Conservation (phyloP, 2,113 vertebrate genomes). For the Piprites chloris region DNA sequence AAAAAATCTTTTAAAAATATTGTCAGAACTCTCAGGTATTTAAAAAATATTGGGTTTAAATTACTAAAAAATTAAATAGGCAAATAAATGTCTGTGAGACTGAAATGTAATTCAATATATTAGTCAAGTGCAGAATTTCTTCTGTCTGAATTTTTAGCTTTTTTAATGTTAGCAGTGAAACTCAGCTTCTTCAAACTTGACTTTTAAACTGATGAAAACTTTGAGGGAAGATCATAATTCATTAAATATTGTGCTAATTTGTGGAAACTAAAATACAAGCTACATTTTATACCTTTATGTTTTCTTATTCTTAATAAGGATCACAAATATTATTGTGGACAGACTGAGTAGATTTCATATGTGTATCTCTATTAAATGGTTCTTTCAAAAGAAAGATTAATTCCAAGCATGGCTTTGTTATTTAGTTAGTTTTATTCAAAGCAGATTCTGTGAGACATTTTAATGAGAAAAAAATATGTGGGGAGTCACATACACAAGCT, state of each 20-base stretch:
- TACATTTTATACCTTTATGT: neutral
- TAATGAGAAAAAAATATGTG: conserved; percentile 47
- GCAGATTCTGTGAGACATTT: neutral
- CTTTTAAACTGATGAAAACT: conserved; percentile 46
- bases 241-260: conserved; percentile 11
- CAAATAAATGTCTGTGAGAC: neutral
- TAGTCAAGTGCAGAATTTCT: neutral
- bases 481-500: neutral
- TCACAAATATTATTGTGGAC: conserved; percentile 12
- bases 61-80: neutral
- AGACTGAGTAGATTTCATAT: neutral
- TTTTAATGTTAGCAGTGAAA: neutral
- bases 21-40: neutral
- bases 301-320: conserved; percentile 46
- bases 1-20: neutral
- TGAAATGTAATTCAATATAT: neutral
- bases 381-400: conserved; percentile 38
- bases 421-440: conserved; percentile 53
- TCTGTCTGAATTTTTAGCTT: neutral
- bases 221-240: neutral
- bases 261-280: conserved; percentile 26
- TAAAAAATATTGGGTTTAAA: neutral
- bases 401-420: conserved; percentile 32
- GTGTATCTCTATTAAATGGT: conserved; percentile 9
- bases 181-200: neutral